Evolutionary conservation across 2,797 vertebrate genomes (phyloP), one percentile per base, ranked within the genome.

Genomic region (Rhinatrema bivittatum): DNA sequence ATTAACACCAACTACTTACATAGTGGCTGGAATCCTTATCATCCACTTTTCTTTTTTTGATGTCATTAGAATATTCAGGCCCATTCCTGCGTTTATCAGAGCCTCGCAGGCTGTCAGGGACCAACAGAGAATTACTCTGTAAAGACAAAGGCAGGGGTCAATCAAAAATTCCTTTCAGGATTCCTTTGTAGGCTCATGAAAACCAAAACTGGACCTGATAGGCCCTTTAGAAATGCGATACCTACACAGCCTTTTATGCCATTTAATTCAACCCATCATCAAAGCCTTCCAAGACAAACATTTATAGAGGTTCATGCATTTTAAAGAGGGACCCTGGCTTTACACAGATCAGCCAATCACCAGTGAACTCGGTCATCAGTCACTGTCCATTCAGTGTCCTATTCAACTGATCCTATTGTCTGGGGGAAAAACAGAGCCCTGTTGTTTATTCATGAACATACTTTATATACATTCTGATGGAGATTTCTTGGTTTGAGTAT

Each of bases 1-100:
- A n/a, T n/a, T n/a, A n/a, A n/a, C n/a, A n/a, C n/a, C n/a, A n/a
- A n/a, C 62, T 64, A 73, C 81, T 86, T 79, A 87, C 86, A 68
- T 87, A 88, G 46, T 87, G 86, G 53, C 79, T 85, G 37, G 85
- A 87, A 62, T 87, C 86, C 46, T 88, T 88, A 74, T 87, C 86
- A 49, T 88, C 85, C 60, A 87, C 77, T 56, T 88, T 88, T 62
- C 86, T 79, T 60, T 88, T 88, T 72, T 88, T 88, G 25, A 85
- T 65, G 62, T 88, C 86, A 55, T 67, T 85, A 38, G 78, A 65
- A 76, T 85, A 88, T 21, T 88, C 86, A 18, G 85, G 84, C 8
- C 83, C 84, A 55, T 87, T 88, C 52, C 86, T 78, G 17, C 85
- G 81, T 78, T 88, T 88, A 72, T 88, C 86, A 46, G 81, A 65